Base-by-base conservation (phyloP, 2,797 vertebrate species). In the Trachops cirrhosus region DNA sequence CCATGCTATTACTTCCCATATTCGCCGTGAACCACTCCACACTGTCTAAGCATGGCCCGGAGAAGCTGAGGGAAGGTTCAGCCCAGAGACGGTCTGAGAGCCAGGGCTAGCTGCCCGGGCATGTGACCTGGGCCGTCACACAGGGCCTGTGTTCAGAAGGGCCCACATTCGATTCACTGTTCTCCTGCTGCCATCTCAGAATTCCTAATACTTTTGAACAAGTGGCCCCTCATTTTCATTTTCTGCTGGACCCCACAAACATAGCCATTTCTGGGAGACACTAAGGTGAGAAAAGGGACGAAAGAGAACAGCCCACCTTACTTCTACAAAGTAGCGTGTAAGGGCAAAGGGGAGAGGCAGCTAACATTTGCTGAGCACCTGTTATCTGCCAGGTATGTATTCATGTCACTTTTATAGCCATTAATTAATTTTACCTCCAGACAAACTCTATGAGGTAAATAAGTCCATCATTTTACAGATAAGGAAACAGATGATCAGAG, bases 361-460 rank as follows among this genome's bases (percentile, higher is more conserved):
- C 0, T 83, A 67, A 41, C 21, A 50, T 50, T 68, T n/a, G 0
- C 22, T 84, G 77, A 54, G n/a, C 11, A 34, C 37, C 29, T 86
- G 10, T 24, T 32, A 48, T 19, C 16, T 89, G 29, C 37, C 22
- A 73, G 18, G 22, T 9, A 18, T 39, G 37, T 48, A 18, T 50
- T 68, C 90, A 12, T n/a, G 39, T 39, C 70, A 5, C 73, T 62
- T 92, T 34, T 84, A 32, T 12, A 85, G 6, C 16, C 41, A 71
- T 57, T 54, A 75, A 91, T 68, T 93, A n/a, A 75, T 64, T 39
- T 70, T 46, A n/a, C 24, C 91, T 90, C 41, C 77, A 89, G 34
- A 84, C 52, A 16, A 82, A 71, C 73, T 75, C 26, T 34, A 3
- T 5, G 10, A 67, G 26, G 48, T 62, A 41, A 74, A 83, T 68